These are phyloP conservation scores for Brienomyrus longianalis DNA, from an alignment of 2,113 vertebrate species.

Conservation along the genomic window DNA sequence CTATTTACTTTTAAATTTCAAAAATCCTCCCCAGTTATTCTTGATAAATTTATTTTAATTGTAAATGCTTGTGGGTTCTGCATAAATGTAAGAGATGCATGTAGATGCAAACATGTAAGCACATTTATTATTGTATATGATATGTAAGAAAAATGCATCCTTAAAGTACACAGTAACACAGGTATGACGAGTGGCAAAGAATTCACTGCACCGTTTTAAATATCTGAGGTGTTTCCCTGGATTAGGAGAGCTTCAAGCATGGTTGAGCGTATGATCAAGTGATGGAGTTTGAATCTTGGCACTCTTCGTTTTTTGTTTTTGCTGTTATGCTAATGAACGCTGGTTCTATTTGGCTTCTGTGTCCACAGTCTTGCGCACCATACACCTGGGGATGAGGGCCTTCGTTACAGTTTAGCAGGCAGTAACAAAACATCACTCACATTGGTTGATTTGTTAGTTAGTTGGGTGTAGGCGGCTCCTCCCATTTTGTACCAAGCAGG, in stretches of 20 bases:
- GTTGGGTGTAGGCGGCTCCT: not conserved
- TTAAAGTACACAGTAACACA: not conserved
- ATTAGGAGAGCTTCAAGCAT: not conserved
- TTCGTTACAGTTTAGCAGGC: not conserved
- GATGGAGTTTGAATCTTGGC: not conserved
- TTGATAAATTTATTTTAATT: not conserved
- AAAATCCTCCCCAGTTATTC: not conserved
- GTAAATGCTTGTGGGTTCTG: not conserved
- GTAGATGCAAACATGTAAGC: not conserved
- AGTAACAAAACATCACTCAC: not conserved
- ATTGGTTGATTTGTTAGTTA: not conserved
- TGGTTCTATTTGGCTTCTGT: not conserved
- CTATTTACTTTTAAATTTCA: not conserved
- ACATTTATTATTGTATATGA: not conserved
- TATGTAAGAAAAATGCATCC: not conserved
- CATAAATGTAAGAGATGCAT: not conserved
- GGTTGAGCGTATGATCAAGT: not conserved
- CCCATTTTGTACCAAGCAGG: constrained; percentile 44
- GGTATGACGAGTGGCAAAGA: not conserved
- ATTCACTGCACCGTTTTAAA: not conserved
- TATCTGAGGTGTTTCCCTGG: not conserved
- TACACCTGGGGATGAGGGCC: not conserved
- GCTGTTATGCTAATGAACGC: not conserved
- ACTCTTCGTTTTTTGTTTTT: not conserved
- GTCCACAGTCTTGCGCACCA: not conserved